Evolutionary conservation across 1,140 invertebrate species (phyloP).

Genomic region (Bradysia coprophila): DNA sequence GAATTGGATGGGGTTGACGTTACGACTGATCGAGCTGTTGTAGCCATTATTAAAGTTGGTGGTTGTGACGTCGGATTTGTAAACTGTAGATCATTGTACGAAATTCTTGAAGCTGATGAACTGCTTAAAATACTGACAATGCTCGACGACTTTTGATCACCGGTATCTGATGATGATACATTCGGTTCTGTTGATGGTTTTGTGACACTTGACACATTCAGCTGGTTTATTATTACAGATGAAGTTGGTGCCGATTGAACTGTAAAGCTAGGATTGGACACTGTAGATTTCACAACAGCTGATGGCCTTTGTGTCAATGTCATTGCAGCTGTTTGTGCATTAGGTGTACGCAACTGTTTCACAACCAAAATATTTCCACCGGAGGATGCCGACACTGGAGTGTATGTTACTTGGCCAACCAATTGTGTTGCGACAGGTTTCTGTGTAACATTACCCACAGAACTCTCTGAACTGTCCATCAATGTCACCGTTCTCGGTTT

Average conservation of each 20-base stretch:
- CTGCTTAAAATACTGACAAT: slow-evolving; percentile 1
- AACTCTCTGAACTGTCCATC: too few species aligned
- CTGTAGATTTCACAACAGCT: slow-evolving; percentile 1
- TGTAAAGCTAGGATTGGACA: background rate
- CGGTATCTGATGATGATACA: background rate
- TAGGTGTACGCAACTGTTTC: slow-evolving; percentile 1
- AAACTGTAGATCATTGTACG: background rate
- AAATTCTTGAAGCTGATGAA: background rate
- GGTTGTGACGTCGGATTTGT: slow-evolving; percentile 22
- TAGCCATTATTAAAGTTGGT: slow-evolving; percentile 29
- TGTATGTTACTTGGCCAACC: background rate
- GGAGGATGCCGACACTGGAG: background rate
- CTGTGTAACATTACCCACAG: too few species aligned
- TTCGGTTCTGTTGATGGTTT: background rate
- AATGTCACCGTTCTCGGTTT: background rate
- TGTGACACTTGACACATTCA: background rate
- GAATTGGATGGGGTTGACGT: background rate
- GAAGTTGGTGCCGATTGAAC: background rate
- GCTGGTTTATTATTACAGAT: background rate
- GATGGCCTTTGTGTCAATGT: background rate
- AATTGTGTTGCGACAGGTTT: background rate
- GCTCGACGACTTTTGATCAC: background rate
- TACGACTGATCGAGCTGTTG: slow-evolving; percentile 18
- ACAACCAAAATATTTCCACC: slow-evolving; percentile 1
- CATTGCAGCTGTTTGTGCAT: background rate